A percentile compares a stretch with the other conserved stretches of the same genome.
phyloP scores from a whole-genome alignment of 2,888 invertebrate genomes.

The Pandemis cinnamomeana region DNA sequence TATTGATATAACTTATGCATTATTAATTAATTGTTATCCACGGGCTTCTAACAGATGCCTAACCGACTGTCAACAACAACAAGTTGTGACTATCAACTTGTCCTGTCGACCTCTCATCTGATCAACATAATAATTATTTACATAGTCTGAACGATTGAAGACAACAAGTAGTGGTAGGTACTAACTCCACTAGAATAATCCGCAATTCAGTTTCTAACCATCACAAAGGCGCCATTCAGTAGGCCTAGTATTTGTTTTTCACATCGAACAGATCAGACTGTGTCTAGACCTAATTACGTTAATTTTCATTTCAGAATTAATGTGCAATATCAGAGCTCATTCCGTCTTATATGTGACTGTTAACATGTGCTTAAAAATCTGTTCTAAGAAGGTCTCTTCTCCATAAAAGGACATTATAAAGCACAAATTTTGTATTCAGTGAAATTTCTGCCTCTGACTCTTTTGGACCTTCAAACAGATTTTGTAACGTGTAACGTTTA shows the following conservation, averaged over 20 bases:
- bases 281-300: background rate
- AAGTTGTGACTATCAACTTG: background rate
- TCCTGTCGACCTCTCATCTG: background rate
- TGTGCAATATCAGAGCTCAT: background rate
- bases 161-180: background rate
- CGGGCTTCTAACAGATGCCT: background rate
- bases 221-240: no score
- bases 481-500: background rate
- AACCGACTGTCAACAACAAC: background rate
- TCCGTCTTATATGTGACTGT: background rate
- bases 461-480: constrained; percentile 10
- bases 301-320: background rate
- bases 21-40: background rate
- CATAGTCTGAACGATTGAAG: no score
- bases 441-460: background rate
- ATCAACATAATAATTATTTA: background rate
- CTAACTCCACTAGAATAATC: background rate
- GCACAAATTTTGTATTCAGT: background rate
- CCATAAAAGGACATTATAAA: background rate
- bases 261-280: background rate
- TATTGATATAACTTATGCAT: background rate
- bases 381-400: background rate
- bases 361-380: background rate
- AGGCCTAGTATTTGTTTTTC: no score
- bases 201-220: background rate